Evolutionary conservation across 30 jellyfish, hydroid and myxozoan species (phyloP).

Genomic region (Haliclystus octoradiatus): DNA sequence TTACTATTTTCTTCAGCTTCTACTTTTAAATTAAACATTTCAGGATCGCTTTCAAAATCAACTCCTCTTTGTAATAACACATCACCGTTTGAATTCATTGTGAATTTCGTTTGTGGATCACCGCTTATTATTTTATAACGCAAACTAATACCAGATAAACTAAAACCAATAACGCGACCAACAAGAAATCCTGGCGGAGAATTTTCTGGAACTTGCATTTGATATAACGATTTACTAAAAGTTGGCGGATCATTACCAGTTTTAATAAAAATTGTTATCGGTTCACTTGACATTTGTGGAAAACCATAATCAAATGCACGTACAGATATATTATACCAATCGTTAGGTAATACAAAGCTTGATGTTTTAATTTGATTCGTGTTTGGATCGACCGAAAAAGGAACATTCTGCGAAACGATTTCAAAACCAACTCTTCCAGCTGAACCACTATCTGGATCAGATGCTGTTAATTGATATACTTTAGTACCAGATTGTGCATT

Average conservation of each 20-base stretch:
- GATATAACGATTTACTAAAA: conserved; percentile 43
- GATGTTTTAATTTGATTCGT: conserved; percentile 63
- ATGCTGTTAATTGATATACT: conserved; percentile 57
- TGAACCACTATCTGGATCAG: conserved; percentile 81
- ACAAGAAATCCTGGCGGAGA: conserved; percentile 47
- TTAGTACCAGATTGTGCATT: conserved; percentile 93
- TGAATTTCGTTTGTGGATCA: no score
- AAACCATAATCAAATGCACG: conserved; percentile 72
- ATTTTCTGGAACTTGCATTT: conserved; percentile 71
- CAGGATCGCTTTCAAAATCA: conserved; percentile 61
- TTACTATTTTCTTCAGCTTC: conserved; percentile 67
- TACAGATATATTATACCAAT: conserved; percentile 62
- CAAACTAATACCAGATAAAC: conserved; percentile 87
- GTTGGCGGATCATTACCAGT: conserved; percentile 89
- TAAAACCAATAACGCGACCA: conserved; percentile 62
- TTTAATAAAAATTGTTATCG: conserved; percentile 18
- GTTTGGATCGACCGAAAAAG: conserved; percentile 85
- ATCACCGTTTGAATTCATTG: conserved; percentile 45
- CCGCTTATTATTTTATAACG: no score
- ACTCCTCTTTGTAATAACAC: conserved; percentile 66
- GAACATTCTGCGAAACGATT: conserved; percentile 35
- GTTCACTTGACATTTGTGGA: conserved; percentile 59
- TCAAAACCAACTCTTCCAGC: conserved; percentile 80
- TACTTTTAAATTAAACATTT: conserved; percentile 47
- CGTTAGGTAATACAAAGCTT: conserved; percentile 28